Percentiles rank a stretch among this genome's conserved stretches.
phyloP scores from a whole-genome alignment of 2,888 invertebrate genomes.

The Erebia ligea region DNA sequence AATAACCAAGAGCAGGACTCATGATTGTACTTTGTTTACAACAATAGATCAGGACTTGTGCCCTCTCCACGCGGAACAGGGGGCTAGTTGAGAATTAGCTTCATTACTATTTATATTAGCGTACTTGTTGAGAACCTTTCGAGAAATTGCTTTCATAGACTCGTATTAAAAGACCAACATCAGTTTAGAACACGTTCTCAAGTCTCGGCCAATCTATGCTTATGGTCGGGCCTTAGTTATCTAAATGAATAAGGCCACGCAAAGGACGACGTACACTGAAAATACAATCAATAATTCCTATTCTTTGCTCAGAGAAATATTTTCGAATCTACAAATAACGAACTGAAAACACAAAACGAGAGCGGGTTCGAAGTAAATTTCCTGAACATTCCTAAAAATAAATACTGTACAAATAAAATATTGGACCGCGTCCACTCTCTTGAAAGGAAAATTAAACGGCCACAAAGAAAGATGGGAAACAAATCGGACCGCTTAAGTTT shows the following conservation, averaged over 20 bases:
- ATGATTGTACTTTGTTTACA: slow-evolving; percentile 1
- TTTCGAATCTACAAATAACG: slow-evolving; percentile 5
- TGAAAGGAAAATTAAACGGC: slow-evolving; percentile 47
- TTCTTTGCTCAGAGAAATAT: background rate
- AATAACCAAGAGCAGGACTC: background rate
- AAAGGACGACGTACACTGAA: too few relatives aligned
- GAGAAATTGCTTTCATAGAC: too few relatives aligned
- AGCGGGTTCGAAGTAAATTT: slow-evolving; percentile 1
- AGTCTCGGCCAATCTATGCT: too few relatives aligned
- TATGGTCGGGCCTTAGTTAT: too few relatives aligned
- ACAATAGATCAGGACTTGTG: background rate
- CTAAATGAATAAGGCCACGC: too few relatives aligned
- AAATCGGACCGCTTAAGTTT: slow-evolving; percentile 58
- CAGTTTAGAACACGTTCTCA: too few relatives aligned
- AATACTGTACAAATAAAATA: slow-evolving; percentile 36
- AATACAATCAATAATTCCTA: background rate
- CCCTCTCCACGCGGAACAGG: background rate
- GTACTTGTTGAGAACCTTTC: too few relatives aligned
- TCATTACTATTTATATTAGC: background rate
- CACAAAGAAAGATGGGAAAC: slow-evolving; percentile 50
- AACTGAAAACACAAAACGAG: background rate
- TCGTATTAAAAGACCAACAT: too few relatives aligned
- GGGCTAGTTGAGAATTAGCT: background rate
- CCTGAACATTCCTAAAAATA: slow-evolving; percentile 6
- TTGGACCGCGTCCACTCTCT: slow-evolving; percentile 40